Conservation (phyloP, 2,797 vertebrate genomes). For the Schizopygopsis pylzovi region DNA sequence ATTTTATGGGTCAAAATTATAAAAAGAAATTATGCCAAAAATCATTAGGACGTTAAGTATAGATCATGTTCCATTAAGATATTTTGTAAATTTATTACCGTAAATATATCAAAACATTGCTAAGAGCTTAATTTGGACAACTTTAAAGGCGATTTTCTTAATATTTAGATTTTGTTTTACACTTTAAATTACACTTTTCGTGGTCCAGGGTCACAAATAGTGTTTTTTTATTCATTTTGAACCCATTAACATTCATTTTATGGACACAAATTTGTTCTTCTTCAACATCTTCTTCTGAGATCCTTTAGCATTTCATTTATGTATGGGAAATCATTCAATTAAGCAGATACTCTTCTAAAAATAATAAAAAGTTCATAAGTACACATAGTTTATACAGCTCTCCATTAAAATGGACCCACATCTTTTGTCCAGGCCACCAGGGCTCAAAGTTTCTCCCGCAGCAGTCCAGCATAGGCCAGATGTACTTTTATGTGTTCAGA, state of each 20-base stretch:
- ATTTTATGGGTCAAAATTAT: too few relatives aligned
- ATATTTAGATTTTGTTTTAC: too few relatives aligned
- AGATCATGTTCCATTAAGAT: too few relatives aligned
- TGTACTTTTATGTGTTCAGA: constrained; percentile 77
- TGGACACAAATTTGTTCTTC: not conserved
- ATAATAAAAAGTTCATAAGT: not conserved
- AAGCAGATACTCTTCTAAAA: not conserved
- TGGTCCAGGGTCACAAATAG: too few relatives aligned
- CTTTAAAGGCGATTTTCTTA: too few relatives aligned
- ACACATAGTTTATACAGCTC: not conserved
- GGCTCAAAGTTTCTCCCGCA: constrained; percentile 61
- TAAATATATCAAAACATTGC: too few relatives aligned
- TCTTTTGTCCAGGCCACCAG: not conserved
- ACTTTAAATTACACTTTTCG: too few relatives aligned
- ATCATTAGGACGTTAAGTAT: too few relatives aligned
- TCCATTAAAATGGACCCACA: constrained; percentile 39
- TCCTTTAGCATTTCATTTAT: constrained; percentile 35
- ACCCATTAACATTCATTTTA: not conserved
- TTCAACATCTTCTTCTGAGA: not conserved
- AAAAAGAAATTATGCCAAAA: too few relatives aligned
- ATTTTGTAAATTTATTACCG: too few relatives aligned
- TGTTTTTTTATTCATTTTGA: not conserved
- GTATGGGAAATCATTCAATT: not conserved
- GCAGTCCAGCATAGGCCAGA: constrained; percentile 73
- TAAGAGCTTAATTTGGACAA: too few relatives aligned